A percentile compares a stretch with the other conserved stretches of the same genome.
These are phyloP conservation scores for Callimorpha dominula DNA, from an alignment of 2,888 invertebrate genomes.

Conservation along the genomic window DNA sequence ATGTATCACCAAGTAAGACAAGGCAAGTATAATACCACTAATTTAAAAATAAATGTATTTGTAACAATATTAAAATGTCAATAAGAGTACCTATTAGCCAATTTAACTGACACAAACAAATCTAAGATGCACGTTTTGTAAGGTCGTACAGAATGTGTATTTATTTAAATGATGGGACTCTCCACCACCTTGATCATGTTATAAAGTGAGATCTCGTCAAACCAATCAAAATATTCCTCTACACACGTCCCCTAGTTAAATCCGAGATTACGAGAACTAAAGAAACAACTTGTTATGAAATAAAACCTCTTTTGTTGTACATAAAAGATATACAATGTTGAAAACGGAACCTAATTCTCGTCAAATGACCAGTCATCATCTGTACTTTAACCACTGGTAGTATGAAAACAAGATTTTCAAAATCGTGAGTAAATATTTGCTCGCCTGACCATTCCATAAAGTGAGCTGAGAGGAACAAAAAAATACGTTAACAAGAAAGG, in stretches of 20 bases:
- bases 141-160: neutral
- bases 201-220: neutral
- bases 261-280: neutral
- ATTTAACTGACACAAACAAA: neutral
- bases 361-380: conserved; percentile 71
- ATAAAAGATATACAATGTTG: conserved; percentile 31
- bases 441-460: conserved; percentile 82
- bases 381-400: conserved; percentile 69
- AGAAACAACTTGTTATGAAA: conserved; percentile 5
- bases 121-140: neutral
- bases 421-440: conserved; percentile 87
- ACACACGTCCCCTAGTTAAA: neutral
- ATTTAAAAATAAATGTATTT: neutral
- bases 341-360: conserved; percentile 36
- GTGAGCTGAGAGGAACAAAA: conserved; percentile 81
- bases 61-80: neutral
- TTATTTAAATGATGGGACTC: neutral
- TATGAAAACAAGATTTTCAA: conserved; percentile 83
- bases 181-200: neutral
- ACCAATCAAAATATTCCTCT: neutral
- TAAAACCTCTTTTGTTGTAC: conserved; percentile 27
- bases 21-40: neutral
- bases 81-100: neutral
- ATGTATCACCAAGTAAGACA: no score
- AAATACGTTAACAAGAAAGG: conserved; percentile 84